phyloP scores from a whole-genome alignment of 1,140 invertebrate species.

The Drosophila obscura region DNA sequence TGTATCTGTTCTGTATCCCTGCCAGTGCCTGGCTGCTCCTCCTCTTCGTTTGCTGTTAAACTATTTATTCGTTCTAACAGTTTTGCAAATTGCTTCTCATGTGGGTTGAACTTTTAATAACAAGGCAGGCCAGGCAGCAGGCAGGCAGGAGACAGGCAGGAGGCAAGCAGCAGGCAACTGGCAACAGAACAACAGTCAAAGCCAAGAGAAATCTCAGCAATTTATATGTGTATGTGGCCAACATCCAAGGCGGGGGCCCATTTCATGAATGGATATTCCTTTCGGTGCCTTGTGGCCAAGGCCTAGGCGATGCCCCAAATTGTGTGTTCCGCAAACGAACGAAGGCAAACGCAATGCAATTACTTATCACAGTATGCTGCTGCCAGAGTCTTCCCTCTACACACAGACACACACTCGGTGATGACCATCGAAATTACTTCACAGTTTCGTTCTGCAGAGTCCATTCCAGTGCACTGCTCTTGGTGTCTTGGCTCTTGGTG shows the following conservation, averaged over 20 bases:
- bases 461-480: background rate
- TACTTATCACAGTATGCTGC: slow-evolving; percentile 79
- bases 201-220: slow-evolving; percentile 64
- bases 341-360: slow-evolving; percentile 68
- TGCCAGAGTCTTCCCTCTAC: slow-evolving; percentile 36
- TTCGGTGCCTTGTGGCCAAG: slow-evolving; percentile 2
- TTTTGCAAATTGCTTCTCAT: slow-evolving; percentile 72
- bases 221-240: slow-evolving; percentile 55
- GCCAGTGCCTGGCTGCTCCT: slow-evolving; percentile 1
- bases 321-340: slow-evolving; percentile 23
- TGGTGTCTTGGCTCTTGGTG: no score
- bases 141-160: background rate
- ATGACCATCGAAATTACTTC: slow-evolving; percentile 72
- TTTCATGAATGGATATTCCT: slow-evolving; percentile 65
- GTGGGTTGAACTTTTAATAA: slow-evolving; percentile 75
- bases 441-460: slow-evolving; percentile 31
- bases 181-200: slow-evolving; percentile 30
- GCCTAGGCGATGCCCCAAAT: slow-evolving; percentile 59
- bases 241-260: slow-evolving; percentile 45
- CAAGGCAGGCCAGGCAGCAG: slow-evolving; percentile 38
- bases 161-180: no score
- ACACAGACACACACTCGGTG: background rate
- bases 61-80: slow-evolving; percentile 65
- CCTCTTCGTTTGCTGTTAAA: slow-evolving; percentile 14
- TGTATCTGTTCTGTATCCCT: background rate